Conservation (phyloP, 2,888 invertebrate species). For the Hartigia nigra region DNA sequence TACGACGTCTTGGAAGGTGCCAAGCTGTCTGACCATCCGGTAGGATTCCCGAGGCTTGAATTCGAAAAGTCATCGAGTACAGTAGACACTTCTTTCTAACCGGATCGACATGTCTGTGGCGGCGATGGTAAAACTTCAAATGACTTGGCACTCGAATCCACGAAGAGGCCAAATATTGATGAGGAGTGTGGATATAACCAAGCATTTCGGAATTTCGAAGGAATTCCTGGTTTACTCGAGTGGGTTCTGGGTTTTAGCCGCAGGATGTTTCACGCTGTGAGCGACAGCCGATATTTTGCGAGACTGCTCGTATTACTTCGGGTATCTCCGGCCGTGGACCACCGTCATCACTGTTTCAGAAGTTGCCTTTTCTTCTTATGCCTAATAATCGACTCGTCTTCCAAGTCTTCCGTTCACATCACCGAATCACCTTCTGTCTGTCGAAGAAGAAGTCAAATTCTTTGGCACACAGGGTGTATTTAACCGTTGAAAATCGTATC, state of each 20-base stretch:
- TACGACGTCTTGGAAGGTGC: conserved; percentile 27
- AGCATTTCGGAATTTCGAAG: conserved; percentile 32
- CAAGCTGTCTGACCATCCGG: conserved; percentile 33
- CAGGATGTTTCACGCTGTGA: conserved; percentile 23
- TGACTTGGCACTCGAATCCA: conserved; percentile 31
- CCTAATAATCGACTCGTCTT: neutral
- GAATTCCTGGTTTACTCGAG: conserved; percentile 32
- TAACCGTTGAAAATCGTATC: conserved; percentile 2
- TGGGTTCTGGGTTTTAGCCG: neutral
- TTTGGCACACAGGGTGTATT: neutral
- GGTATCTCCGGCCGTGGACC: conserved; percentile 6
- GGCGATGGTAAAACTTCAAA: conserved; percentile 27
- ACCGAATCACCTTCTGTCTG: neutral
- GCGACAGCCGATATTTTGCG: conserved; percentile 18
- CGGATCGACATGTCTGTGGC: neutral
- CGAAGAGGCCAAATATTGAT: conserved; percentile 43
- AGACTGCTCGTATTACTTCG: conserved; percentile 1
- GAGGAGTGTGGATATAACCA: conserved; percentile 5
- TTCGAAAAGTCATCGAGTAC: conserved; percentile 4
- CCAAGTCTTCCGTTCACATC: neutral
- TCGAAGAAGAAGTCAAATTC: neutral
- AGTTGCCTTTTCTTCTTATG: conserved; percentile 4
- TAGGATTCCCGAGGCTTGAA: neutral
- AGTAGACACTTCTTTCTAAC: neutral
- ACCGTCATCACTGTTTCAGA: conserved; percentile 1